Percentiles rank a stretch among this genome's conserved stretches.
Evolutionary conservation across 2,113 vertebrate genomes (phyloP).

Genomic region (Elachura formosa): DNA sequence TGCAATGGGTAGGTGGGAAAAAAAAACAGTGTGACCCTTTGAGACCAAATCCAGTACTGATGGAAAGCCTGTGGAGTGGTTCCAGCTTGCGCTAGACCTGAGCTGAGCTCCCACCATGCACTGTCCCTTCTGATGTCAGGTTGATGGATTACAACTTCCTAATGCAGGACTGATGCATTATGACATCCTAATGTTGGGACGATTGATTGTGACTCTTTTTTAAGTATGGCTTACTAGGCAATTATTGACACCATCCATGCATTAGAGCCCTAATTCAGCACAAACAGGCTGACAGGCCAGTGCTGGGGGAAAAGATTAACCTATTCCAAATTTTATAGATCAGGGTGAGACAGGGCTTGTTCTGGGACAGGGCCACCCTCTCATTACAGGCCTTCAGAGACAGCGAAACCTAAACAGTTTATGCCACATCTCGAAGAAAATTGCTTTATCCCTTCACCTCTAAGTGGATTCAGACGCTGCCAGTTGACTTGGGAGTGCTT

Average conservation of each 20-base stretch:
- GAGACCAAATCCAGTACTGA: not conserved
- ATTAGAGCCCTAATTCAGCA: slow-evolving; percentile 43
- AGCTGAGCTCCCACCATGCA: slow-evolving; percentile 1
- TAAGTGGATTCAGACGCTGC: slow-evolving; percentile 73
- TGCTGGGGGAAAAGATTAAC: slow-evolving; percentile 31
- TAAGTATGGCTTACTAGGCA: slow-evolving; percentile 60
- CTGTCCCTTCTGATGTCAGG: slow-evolving; percentile 28
- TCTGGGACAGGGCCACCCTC: slow-evolving; percentile 40
- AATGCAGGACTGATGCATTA: slow-evolving; percentile 51
- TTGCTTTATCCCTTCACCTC: slow-evolving; percentile 72
- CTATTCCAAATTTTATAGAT: slow-evolving; percentile 50
- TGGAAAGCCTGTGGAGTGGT: not conserved
- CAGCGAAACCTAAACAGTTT: slow-evolving; percentile 68
- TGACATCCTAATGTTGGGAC: slow-evolving; percentile 60
- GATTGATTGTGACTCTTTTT: slow-evolving; percentile 62
- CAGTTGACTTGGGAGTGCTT: slow-evolving; percentile 65
- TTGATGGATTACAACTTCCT: slow-evolving; percentile 56
- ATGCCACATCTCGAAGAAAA: slow-evolving; percentile 69
- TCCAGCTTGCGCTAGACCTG: not conserved
- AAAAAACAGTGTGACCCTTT: not conserved
- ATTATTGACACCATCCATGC: slow-evolving; percentile 37
- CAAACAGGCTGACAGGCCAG: slow-evolving; percentile 14
- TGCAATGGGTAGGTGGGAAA: not conserved
- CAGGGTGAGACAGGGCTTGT: slow-evolving; percentile 13
- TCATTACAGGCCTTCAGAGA: slow-evolving; percentile 66